A percentile compares a stretch with the other conserved stretches of the same genome.
Evolutionary conservation across 1,140 invertebrate species (phyloP).

Genomic region (Phenacoccus solenopsis): DNA sequence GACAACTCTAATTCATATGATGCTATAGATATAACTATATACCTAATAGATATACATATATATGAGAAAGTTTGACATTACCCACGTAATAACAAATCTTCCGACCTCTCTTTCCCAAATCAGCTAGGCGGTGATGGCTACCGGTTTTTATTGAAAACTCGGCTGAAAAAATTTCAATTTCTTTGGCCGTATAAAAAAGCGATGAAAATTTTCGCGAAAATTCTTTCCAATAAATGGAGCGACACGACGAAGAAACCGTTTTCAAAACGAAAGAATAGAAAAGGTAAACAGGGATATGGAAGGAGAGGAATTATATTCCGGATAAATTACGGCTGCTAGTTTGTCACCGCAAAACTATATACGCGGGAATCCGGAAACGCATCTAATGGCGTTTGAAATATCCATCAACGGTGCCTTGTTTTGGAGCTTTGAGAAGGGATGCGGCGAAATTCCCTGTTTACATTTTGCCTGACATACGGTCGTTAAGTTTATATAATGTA

Average conservation of each 20-base stretch:
- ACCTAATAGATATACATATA: too few species aligned
- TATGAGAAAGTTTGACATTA: too few species aligned
- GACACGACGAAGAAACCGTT: not conserved
- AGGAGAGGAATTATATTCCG: not conserved
- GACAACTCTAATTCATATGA: too few species aligned
- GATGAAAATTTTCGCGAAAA: too few species aligned
- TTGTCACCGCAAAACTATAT: constrained; percentile 1
- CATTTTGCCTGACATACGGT: constrained; percentile 13
- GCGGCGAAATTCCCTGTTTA: constrained; percentile 8
- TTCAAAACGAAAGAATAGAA: not conserved
- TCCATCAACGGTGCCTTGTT: constrained; percentile 1
- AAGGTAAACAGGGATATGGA: not conserved
- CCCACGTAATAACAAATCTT: too few species aligned
- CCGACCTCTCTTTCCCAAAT: too few species aligned
- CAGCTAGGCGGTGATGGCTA: too few species aligned
- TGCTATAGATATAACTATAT: too few species aligned
- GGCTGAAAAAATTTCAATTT: too few species aligned
- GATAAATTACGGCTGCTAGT: not conserved
- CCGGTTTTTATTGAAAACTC: too few species aligned
- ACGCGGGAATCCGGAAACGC: not conserved
- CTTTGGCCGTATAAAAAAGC: too few species aligned
- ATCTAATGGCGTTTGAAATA: constrained; percentile 2
- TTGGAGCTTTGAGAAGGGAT: not conserved
- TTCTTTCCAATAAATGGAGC: too few species aligned
- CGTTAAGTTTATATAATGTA: constrained; percentile 11